These are phyloP conservation scores for Calliphora vomitoria DNA, from an alignment of 2,888 invertebrate species.

Conservation along the genomic window DNA sequence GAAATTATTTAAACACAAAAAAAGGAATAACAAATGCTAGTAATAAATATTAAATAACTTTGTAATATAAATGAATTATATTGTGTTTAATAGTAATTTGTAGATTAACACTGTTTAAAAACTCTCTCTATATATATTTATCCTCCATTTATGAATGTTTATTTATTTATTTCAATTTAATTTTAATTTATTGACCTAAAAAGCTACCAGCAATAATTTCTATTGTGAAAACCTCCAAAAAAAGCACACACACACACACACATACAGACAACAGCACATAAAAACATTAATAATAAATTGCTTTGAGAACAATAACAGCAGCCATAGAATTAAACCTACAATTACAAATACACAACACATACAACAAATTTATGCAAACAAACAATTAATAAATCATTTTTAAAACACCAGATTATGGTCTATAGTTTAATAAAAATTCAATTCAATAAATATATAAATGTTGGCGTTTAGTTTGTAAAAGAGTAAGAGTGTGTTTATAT, in stretches of 20 bases:
- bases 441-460: conserved; percentile 43
- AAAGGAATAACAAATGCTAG: neutral
- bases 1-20: neutral
- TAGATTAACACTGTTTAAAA: conserved; percentile 41
- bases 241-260: neutral
- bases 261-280: conserved; percentile 20
- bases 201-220: neutral
- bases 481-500: too few species aligned
- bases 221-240: neutral
- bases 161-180: conserved; percentile 37
- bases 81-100: conserved; percentile 33
- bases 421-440: conserved; percentile 41
- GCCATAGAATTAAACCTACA: conserved; percentile 14
- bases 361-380: conserved; percentile 36
- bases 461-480: neutral
- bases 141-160: conserved; percentile 2
- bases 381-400: conserved; percentile 62
- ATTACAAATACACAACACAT: neutral
- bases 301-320: conserved; percentile 38
- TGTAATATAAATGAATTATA: conserved; percentile 1
- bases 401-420: conserved; percentile 54
- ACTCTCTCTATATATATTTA: neutral
- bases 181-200: conserved; percentile 42
- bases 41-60: neutral
- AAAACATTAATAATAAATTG: conserved; percentile 55